phyloP scores from a whole-genome alignment of 2,797 vertebrate species.

The Lepidocolaptes lacrymiger region DNA sequence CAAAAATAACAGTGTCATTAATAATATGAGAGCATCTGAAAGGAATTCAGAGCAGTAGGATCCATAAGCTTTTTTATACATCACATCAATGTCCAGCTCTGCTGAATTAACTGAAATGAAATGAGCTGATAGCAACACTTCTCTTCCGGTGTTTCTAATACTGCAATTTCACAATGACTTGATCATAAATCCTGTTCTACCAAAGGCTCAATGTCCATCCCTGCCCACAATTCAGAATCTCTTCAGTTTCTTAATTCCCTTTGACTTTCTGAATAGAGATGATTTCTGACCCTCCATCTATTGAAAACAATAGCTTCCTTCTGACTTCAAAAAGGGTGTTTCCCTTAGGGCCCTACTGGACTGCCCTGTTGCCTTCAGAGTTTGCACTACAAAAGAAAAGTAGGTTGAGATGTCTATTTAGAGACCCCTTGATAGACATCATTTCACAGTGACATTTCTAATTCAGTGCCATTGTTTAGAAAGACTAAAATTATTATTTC shows the following conservation, averaged over 20 bases:
- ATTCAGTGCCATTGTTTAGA: background rate
- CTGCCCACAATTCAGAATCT: constrained; percentile 28
- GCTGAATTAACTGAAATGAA: background rate
- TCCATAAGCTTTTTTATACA: background rate
- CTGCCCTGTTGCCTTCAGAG: background rate
- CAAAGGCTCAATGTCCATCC: background rate
- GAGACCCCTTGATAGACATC: background rate
- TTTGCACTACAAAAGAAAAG: background rate
- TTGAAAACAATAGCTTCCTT: constrained; percentile 44
- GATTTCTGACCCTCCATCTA: constrained; percentile 25
- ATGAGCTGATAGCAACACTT: background rate
- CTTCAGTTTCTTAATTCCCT: constrained; percentile 34
- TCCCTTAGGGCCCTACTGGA: background rate
- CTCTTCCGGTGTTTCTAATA: background rate
- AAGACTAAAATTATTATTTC: constrained; percentile 26
- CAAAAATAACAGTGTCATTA: background rate
- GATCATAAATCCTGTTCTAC: background rate
- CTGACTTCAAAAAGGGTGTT: constrained; percentile 19
- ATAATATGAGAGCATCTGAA: background rate
- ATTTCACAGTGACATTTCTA: constrained; percentile 14
- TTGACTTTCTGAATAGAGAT: constrained; percentile 40
- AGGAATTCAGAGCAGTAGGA: background rate
- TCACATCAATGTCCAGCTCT: background rate
- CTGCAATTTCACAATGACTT: background rate
- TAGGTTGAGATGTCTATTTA: constrained; percentile 26